Base-by-base conservation (phyloP, 1,140 invertebrate genomes). In the Temnothorax curvispinosus region DNA sequence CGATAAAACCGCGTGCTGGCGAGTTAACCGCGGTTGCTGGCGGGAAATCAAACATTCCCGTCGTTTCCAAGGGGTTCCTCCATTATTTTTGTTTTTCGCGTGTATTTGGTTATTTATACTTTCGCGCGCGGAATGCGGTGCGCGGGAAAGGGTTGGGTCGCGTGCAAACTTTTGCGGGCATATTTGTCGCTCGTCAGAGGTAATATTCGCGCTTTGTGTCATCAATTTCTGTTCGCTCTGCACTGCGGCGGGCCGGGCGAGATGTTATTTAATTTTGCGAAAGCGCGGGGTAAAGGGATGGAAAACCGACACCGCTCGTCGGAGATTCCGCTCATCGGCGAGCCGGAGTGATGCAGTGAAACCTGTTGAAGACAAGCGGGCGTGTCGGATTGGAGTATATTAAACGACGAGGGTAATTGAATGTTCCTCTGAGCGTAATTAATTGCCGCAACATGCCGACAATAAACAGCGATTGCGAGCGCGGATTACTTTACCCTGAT, bases 401-500 rank as follows among this genome's bases (percentile, higher is more conserved):
- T 38, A 81, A 81, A 71, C 18, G 44, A 47, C 27, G 58, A 44
- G 15, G 60, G n/a, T 71, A 81, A 81, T 81, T 71, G 64, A 81
- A 81, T 71, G 50, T 38, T 80, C 62, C 64, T 58, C 54, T 44
- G 78, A 69, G 21, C 21, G 50, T 71, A 81, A 81, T 81, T 81
- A 71, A 81, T 81, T 69, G 38, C 64, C 15, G 64, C 35, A 56
- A 44, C 47, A 41, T 35, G 47, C 41, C 38, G 15, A 54, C 50
- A 35, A 81, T 81, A 44, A 80, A 54, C 47, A 50, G n/a, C 35
- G 21, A 71, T 58, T 35, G 35, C n/a, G n/a, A 52, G 6, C n/a
- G 21, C n/a, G 35, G 32, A 67, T 69, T 44, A 32, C 32, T 65
- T 52, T 52, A 21, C 38, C 21, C 32, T n/a, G 9, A 7, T 56